phyloP scores from a whole-genome alignment of 2,113 vertebrate genomes.

The Eurystomus gularis region DNA sequence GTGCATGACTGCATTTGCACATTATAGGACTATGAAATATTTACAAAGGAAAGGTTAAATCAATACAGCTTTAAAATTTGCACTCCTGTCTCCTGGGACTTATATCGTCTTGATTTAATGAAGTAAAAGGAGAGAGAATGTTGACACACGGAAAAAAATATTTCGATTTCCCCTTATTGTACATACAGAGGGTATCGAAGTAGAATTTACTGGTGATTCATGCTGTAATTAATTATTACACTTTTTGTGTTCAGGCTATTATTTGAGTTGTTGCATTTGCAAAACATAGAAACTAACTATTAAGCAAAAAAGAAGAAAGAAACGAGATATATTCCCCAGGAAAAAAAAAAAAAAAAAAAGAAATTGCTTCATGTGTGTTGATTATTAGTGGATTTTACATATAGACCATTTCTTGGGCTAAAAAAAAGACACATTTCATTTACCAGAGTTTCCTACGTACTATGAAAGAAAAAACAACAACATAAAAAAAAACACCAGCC shows the following conservation, averaged over 20 bases:
- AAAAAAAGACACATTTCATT: neutral
- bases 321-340: neutral
- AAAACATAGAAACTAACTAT: constrained; percentile 32
- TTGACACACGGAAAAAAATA: constrained; percentile 67
- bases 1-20: constrained; percentile 60
- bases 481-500: accelerated
- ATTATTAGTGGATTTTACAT: neutral
- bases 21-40: constrained; percentile 75
- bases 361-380: neutral
- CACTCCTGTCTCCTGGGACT: constrained; percentile 69
- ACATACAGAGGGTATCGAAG: constrained; percentile 50
- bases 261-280: constrained; percentile 34
- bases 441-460: neutral
- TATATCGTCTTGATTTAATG: constrained; percentile 78
- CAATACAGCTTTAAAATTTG: constrained; percentile 78
- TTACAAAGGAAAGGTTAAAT: constrained; percentile 79
- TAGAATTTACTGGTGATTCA: constrained; percentile 54
- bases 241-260: constrained; percentile 36
- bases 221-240: constrained; percentile 68
- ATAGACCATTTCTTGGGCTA: neutral
- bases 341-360: neutral
- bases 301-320: neutral
- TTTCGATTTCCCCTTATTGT: constrained; percentile 47
- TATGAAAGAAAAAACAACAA: neutral
- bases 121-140: constrained; percentile 70